Base-by-base conservation (phyloP, 1,140 invertebrate genomes). In the Hyphantria cunea region DNA sequence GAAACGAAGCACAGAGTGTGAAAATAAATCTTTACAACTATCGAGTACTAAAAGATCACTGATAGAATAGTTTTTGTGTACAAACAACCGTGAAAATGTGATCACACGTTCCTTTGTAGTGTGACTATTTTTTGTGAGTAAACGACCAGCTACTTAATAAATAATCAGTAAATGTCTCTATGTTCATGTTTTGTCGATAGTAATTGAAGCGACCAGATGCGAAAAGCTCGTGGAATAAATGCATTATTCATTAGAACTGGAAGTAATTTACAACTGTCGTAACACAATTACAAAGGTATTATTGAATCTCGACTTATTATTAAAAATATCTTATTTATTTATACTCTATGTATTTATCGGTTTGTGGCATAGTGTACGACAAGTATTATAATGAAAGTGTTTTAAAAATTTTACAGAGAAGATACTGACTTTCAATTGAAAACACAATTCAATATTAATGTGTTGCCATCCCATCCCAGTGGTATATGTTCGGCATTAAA, bases 191-290 rank as follows among this genome's bases (percentile, higher is more conserved):
- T 14, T n/a, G 31, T 45, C 39, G n/a, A 31, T 17, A 44, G 17
- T 25, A 42, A 56, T 45, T 34, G 13, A 12, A 56, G 13, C 9
- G n/a, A 10, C 4, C 15, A 25, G 39, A n/a, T 15, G 37, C 41
- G 47, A 31, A 51, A 60, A 60, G 50, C 9, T 33, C 47, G 41
- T 45, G 41, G 17, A 25, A 25, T 25, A 32, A 5, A 50, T 60
- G 25, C 42, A 41, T 53, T 53, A 62, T 53, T 55, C 34, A 64
- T 49, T 42, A 37, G n/a, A n/a, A 55, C 45, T 55, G 3, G 47
- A 64, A 64, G 34, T 49, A 55, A 55, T 55, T 53, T 32, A 64
- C 53, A 64, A 55, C 39, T 13, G 61, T 55, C 52, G 49, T 49
- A 56, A 56, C 53, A 47, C 31, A 42, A 3, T 25, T 25, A 25